These are phyloP conservation scores for Bombus pascuorum DNA, from an alignment of 1,140 invertebrate genomes.

Conservation along the genomic window DNA sequence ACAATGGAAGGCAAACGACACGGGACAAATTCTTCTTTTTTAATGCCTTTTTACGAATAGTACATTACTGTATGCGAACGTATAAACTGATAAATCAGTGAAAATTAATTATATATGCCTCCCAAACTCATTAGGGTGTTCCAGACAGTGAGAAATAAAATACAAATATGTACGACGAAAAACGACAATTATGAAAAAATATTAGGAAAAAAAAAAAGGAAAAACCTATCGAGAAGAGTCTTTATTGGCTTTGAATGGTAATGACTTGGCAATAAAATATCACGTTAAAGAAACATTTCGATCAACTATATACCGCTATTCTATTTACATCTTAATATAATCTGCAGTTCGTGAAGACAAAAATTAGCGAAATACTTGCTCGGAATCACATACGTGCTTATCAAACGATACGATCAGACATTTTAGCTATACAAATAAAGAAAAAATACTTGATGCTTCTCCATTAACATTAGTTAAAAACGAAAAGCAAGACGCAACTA, in stretches of 20 bases:
- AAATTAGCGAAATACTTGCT: neutral
- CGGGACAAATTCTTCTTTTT: constrained; percentile 21
- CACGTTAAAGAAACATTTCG: neutral
- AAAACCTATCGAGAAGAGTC: neutral
- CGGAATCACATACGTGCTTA: neutral
- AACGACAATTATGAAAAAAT: constrained; percentile 19
- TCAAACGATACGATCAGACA: neutral
- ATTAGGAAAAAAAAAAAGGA: neutral
- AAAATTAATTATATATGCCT: constrained; percentile 55
- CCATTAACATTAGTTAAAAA: neutral
- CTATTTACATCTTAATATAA: neutral
- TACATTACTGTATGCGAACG: neutral
- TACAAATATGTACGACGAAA: constrained; percentile 53
- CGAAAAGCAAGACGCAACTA: neutral
- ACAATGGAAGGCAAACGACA: constrained; percentile 59
- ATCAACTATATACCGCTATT: too few relatives aligned
- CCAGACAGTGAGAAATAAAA: constrained; percentile 79
- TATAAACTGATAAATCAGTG: constrained; percentile 28
- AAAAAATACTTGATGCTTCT: neutral
- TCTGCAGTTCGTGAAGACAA: neutral
- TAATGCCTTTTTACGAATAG: neutral
- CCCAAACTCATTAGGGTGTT: constrained; percentile 82
- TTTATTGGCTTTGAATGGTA: neutral
- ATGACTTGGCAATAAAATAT: neutral
- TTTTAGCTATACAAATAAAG: neutral